Base-by-base conservation (phyloP, 2,113 vertebrate genomes). In the Pavo muticus region DNA sequence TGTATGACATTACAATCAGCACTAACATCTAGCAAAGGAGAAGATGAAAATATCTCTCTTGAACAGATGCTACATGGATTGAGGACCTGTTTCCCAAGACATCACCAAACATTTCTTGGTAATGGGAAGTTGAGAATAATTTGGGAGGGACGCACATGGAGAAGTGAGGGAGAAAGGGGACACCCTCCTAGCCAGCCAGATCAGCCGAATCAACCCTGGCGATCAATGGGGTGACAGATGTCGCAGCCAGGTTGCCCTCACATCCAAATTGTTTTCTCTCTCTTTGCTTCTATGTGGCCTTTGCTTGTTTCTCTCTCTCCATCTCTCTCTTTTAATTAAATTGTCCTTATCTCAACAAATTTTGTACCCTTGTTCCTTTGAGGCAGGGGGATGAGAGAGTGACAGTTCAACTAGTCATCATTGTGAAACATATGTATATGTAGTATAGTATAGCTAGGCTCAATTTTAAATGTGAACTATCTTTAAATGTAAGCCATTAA, bases 151-250 rank as follows among this genome's bases (percentile, higher is more conserved):
- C 98, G 98, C 98, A 99, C 98, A 98, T 98, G 99, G 98, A 99
- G 95, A 97, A 97, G 98, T 99, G 99, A 99, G 99, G 99, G 99
- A 99, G 98, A 99, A 99, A 99, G 99, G 99, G 98, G 98, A 99
- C 99, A 99, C 98, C 99, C 98, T 98, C 99, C 98, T 99, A 99
- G 98, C 98, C 98, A 99, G 98, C 98, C 99, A 99, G 99, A 99
- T 99, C 99, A 99, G 99, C 99, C 98, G 98, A 99, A 99, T 99
- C 98, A 99, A 99, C 98, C 98, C 98, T 99, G 99, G 99, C 98
- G 98, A 99, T 99, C 99, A 99, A 99, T 99, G 99, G 99, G 99
- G 96, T 96, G 96, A 97, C 94, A 97, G 95, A 97, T 96, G 93
- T 96, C 82, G 98, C 98, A 99, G 98, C 99, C 99, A 99, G 98